Base-by-base conservation (phyloP, 2,113 vertebrate species). In the Anser brachyrhynchus region DNA sequence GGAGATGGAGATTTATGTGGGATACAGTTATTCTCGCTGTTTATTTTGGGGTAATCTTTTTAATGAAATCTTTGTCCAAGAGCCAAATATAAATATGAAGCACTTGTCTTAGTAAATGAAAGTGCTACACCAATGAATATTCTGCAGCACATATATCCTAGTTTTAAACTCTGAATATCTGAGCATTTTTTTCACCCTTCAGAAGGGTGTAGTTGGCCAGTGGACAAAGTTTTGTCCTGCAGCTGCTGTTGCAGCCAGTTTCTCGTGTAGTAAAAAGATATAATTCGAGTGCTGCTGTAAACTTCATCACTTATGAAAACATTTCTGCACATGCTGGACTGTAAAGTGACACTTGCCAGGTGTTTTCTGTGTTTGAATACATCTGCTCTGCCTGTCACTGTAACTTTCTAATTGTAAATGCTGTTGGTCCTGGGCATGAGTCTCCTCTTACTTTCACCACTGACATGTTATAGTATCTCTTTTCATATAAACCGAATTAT, bases 281-380 rank as follows among this genome's bases (percentile, higher is more conserved):
- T 72, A 43, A 72, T 76, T 70, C 23, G 55, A 92, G 39, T n/a
- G 59, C 31, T 83, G 64, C 82, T 93, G 69, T 71, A 69, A 89
- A 97, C 72, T 74, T 64, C 37, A 93, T 95, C 85, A 93, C n/a
- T 65, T 85, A 73, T 84, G 70, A 65, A 69, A 95, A 58, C 93
- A 55, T 79, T 95, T 85, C 90, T 84, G 84, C 64, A 87, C 78
- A 89, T 72, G 61, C 74, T 84, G 76, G 54, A 14, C 87, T 95
- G 75, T 58, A 70, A 94, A 94, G 44, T 93, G 85, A 76, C 67
- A 64, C 75, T 91, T 67, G 26, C 81, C 91, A 92, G 79, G 84
- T 87, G 62, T 28, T 94, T 96, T 94, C 62, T 71, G 23, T 78
- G 43, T 87, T 90, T 52, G 89, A 85, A 26, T 17, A 49, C 70